A percentile compares a stretch with the other conserved stretches of the same genome.
These are phyloP conservation scores for Monopis laevigella DNA, from an alignment of 2,888 invertebrate species.

Conservation along the genomic window DNA sequence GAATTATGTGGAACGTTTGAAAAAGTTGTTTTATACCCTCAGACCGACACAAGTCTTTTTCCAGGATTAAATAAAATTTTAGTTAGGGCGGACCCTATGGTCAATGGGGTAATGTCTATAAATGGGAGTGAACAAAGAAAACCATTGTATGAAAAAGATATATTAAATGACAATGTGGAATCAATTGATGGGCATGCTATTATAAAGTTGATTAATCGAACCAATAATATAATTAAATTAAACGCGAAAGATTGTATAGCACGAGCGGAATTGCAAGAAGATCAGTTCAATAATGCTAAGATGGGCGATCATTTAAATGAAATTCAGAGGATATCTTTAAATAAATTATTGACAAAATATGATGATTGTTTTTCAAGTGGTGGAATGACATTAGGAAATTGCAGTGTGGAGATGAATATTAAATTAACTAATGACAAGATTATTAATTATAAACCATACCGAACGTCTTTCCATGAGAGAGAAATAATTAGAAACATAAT, in stretches of 20 bases:
- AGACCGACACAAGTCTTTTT: not conserved
- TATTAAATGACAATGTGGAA: constrained; percentile 12
- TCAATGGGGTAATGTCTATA: constrained; percentile 9
- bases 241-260: constrained; percentile 13
- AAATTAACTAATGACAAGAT: constrained; percentile 14
- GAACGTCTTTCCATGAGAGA: constrained; percentile 15
- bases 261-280: constrained; percentile 7
- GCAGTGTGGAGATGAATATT: too few relatives aligned
- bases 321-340: too few relatives aligned
- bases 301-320: too few relatives aligned
- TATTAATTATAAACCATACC: too few relatives aligned
- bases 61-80: constrained; percentile 16
- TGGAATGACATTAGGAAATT: constrained; percentile 14
- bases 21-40: constrained; percentile 13
- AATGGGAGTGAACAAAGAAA: constrained; percentile 14
- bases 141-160: constrained; percentile 14
- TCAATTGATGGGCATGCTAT: constrained; percentile 10
- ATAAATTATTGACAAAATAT: constrained; percentile 11
- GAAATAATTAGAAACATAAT: constrained; percentile 13
- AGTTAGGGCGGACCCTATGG: constrained; percentile 14
- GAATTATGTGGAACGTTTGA: constrained; percentile 14
- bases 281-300: not conserved
- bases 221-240: constrained; percentile 6
- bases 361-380: constrained; percentile 16
- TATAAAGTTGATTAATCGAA: constrained; percentile 15